phyloP scores from a whole-genome alignment of 1,140 invertebrate species.

The Batillaria attramentaria region DNA sequence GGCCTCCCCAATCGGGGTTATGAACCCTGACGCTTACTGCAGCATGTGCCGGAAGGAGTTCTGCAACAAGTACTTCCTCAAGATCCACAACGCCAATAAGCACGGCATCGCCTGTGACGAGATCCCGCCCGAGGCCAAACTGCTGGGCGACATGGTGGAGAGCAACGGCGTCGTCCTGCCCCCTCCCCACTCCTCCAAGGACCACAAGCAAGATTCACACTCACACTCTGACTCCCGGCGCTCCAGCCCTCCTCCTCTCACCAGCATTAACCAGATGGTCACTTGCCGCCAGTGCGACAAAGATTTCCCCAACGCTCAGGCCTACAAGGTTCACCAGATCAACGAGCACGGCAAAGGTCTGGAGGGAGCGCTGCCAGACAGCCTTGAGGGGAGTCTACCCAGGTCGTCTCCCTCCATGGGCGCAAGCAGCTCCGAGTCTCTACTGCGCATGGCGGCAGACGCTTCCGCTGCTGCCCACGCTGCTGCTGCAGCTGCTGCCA shows the following conservation, averaged over 20 bases:
- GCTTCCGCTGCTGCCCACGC: slow-evolving; percentile 35
- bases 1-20: slow-evolving; percentile 37
- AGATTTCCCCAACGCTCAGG: slow-evolving; percentile 66
- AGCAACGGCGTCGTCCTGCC: slow-evolving; percentile 18
- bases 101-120: slow-evolving; percentile 72
- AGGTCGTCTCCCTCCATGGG: slow-evolving; percentile 33
- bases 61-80: slow-evolving; percentile 81
- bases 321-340: slow-evolving; percentile 66
- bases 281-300: slow-evolving; percentile 68
- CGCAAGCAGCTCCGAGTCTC: slow-evolving; percentile 26
- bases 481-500: slow-evolving; percentile 13
- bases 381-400: slow-evolving; percentile 42
- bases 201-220: slow-evolving; percentile 30
- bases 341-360: slow-evolving; percentile 61
- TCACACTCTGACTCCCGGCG: neutral
- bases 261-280: slow-evolving; percentile 29
- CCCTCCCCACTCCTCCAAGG: slow-evolving; percentile 38
- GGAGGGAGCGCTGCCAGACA: slow-evolving; percentile 47
- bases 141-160: slow-evolving; percentile 29
- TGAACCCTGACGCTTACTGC: slow-evolving; percentile 79
- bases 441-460: slow-evolving; percentile 42
- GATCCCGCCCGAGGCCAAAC: slow-evolving; percentile 19
- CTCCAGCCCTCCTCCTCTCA: slow-evolving; percentile 19
- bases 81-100: slow-evolving; percentile 77
- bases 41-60: slow-evolving; percentile 96